These are phyloP conservation scores for Phocides pigmalion DNA, from an alignment of 1,140 invertebrate genomes.

Conservation along the genomic window DNA sequence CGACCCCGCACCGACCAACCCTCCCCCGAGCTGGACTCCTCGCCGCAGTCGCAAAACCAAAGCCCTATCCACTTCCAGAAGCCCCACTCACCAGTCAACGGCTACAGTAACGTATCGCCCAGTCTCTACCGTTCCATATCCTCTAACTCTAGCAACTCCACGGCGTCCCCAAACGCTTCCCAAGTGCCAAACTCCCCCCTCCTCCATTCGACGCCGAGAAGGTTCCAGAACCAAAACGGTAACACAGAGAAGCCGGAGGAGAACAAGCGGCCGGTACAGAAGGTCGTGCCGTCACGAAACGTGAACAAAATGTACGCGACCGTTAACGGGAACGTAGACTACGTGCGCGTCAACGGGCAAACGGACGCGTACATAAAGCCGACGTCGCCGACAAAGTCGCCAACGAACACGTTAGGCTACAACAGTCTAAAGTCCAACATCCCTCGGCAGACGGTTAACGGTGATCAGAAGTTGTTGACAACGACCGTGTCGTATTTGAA, in stretches of 20 bases:
- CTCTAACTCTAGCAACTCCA: constrained; percentile 60
- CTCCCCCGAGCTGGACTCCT: constrained; percentile 75
- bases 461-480: constrained; percentile 82
- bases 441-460: constrained; percentile 62
- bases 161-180: constrained; percentile 53
- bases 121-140: constrained; percentile 65
- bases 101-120: constrained; percentile 74
- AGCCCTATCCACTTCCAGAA: constrained; percentile 69
- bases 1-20: constrained; percentile 83
- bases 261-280: constrained; percentile 84
- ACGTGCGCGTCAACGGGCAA: constrained; percentile 72
- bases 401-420: constrained; percentile 81
- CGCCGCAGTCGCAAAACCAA: constrained; percentile 66
- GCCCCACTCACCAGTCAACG: constrained; percentile 79
- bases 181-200: constrained; percentile 72
- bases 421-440: constrained; percentile 82
- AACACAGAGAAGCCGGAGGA: constrained; percentile 67
- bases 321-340: constrained; percentile 69
- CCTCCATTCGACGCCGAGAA: constrained; percentile 74
- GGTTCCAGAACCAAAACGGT: constrained; percentile 69
- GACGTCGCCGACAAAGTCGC: constrained; percentile 87
- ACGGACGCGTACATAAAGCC: constrained; percentile 88
- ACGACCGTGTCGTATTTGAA: constrained; percentile 85
- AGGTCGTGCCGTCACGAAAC: constrained; percentile 85
- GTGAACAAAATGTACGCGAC: constrained; percentile 74